A percentile compares a stretch with the other conserved stretches of the same genome.
Conservation (phyloP, 1,140 invertebrate species). For the Chymomyza costata region DNA sequence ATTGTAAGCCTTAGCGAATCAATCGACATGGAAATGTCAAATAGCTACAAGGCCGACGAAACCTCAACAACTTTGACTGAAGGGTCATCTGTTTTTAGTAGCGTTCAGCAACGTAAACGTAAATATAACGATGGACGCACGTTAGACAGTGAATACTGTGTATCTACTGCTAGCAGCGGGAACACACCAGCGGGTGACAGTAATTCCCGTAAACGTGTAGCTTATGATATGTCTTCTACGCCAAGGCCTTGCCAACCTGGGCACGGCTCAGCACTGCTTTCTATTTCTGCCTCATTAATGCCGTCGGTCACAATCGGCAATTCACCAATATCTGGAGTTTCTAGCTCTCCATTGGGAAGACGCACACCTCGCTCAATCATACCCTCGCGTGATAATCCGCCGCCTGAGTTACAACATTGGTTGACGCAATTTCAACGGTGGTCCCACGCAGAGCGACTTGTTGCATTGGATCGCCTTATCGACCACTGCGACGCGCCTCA, state of each 20-base stretch:
- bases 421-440: conserved; percentile 85
- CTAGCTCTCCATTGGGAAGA: conserved; percentile 39
- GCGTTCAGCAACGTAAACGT: conserved; percentile 61
- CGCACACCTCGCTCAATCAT: conserved; percentile 77
- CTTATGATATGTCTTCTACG: conserved; percentile 69
- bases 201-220: conserved; percentile 65
- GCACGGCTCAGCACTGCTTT: conserved; percentile 26
- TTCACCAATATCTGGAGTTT: conserved; percentile 15
- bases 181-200: conserved; percentile 20
- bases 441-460: conserved; percentile 91
- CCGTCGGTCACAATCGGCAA: conserved; percentile 23
- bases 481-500: conserved; percentile 92
- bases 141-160: conserved; percentile 47
- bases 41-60: conserved; percentile 28
- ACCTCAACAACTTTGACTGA: not conserved
- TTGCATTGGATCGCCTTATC: conserved; percentile 93
- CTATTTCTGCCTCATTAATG: conserved; percentile 17
- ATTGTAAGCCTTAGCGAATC: conserved; percentile 58
- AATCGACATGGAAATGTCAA: conserved; percentile 43
- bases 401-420: conserved; percentile 86
- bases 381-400: conserved; percentile 87
- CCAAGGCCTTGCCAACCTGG: conserved; percentile 41
- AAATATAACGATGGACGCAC: conserved; percentile 70
- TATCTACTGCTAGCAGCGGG: conserved; percentile 13
- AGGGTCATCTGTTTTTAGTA: conserved; percentile 3